phyloP scores from a whole-genome alignment of 2,797 vertebrate species.

The Bovichtus diacanthus region DNA sequence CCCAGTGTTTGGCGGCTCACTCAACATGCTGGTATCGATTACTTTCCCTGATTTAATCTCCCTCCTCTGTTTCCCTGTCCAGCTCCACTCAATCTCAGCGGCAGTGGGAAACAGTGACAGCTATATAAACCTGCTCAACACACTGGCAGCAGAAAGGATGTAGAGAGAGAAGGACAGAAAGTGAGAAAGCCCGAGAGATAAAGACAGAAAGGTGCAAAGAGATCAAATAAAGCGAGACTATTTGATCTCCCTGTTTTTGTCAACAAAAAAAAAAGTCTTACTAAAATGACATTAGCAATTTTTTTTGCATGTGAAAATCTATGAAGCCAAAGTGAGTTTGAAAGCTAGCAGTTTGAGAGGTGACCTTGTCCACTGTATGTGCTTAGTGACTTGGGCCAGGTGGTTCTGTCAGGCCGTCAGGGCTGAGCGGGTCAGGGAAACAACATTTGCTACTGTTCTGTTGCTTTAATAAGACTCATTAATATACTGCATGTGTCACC shows the following conservation, averaged over 20 bases:
- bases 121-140: conserved; percentile 58
- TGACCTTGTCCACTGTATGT: conserved; percentile 65
- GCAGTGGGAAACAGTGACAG: conserved; percentile 56
- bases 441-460: conserved; percentile 67
- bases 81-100: conserved; percentile 63
- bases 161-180: conserved; percentile 9
- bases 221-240: neutral
- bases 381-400: conserved; percentile 65
- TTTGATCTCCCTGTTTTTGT: neutral
- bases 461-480: conserved; percentile 78
- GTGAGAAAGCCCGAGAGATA: neutral
- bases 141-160: neutral
- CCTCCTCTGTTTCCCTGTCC: conserved; percentile 64
- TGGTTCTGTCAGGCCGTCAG: conserved; percentile 73
- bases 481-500: conserved; percentile 76
- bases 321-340: conserved; percentile 19
- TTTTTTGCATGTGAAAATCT: conserved; percentile 5
- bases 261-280: neutral
- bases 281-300: neutral
- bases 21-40: conserved; percentile 73
- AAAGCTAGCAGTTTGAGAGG: conserved; percentile 49
- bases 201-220: conserved; percentile 4
- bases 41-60: conserved; percentile 75
- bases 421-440: conserved; percentile 62
- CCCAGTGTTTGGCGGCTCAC: conserved; percentile 62